phyloP scores from a whole-genome alignment of 2,888 invertebrate genomes.

The Brachylomia viminalis region DNA sequence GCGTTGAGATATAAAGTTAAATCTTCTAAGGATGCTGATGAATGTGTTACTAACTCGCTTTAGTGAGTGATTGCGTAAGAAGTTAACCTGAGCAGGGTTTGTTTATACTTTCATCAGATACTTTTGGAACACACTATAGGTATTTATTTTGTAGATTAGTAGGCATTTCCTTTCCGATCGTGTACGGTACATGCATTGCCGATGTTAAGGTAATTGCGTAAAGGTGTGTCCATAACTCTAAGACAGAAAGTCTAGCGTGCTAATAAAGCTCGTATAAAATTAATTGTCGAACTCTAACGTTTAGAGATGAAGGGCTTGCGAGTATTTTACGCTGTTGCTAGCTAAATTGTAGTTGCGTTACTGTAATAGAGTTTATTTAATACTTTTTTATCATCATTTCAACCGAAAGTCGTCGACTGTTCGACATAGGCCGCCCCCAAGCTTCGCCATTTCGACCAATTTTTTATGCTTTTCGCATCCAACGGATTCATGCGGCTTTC shows the following conservation, averaged over 20 bases:
- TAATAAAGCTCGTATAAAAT: constrained; percentile 38
- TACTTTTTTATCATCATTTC: too few relatives aligned
- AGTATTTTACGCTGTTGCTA: constrained; percentile 1
- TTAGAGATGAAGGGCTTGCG: constrained; percentile 3
- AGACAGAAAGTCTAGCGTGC: constrained; percentile 42
- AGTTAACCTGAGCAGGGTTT: neutral
- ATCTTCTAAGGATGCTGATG: neutral
- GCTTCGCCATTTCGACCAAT: too few relatives aligned
- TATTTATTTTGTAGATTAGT: neutral
- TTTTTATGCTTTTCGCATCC: too few relatives aligned
- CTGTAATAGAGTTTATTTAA: neutral
- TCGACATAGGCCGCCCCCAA: too few relatives aligned
- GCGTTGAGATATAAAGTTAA: neutral
- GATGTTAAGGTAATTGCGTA: constrained; percentile 44
- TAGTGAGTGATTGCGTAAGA: neutral
- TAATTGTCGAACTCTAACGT: constrained; percentile 28
- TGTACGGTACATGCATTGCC: constrained; percentile 18
- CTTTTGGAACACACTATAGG: neutral
- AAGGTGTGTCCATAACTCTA: constrained; percentile 49
- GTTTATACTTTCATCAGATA: neutral
- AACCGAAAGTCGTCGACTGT: too few relatives aligned
- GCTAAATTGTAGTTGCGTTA: neutral
- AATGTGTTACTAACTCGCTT: neutral
- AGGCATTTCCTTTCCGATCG: neutral
- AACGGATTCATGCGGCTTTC: too few relatives aligned